Conservation (phyloP, 2,888 invertebrate species). For the Cryptophagus acutangulus region DNA sequence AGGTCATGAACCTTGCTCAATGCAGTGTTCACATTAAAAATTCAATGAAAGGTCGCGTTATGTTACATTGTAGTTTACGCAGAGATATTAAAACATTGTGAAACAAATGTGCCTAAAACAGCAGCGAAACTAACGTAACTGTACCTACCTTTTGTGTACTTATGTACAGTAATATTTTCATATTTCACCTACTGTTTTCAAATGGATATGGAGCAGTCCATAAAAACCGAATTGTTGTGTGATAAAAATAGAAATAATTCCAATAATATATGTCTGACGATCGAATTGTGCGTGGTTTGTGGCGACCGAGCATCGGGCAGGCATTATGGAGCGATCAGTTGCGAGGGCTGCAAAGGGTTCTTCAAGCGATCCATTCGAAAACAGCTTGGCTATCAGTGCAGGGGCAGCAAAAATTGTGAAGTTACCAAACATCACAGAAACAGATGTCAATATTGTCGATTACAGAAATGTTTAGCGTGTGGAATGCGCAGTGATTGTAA, state of each 20-base stretch:
- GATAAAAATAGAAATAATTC: conserved; percentile 42
- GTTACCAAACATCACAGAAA: conserved; percentile 98
- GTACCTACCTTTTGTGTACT: background rate
- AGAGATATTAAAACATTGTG: conserved; percentile 2
- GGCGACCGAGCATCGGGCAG: conserved; percentile 94
- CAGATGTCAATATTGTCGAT: conserved; percentile 95
- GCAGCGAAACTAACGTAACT: background rate
- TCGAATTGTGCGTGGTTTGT: conserved; percentile 91
- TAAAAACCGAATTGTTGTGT: conserved; percentile 42
- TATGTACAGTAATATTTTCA: conserved; percentile 1
- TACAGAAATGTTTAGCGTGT: conserved; percentile 95
- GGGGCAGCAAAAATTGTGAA: conserved; percentile 94
- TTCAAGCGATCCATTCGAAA: conserved; percentile 97
- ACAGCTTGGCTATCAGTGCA: conserved; percentile 93
- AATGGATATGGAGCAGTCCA: conserved; percentile 42
- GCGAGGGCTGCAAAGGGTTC: conserved; percentile 97
- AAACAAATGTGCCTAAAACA: conserved; percentile 5
- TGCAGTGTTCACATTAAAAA: conserved; percentile 37
- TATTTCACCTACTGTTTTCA: background rate
- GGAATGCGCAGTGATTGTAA: conserved; percentile 99
- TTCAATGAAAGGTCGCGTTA: conserved; percentile 37
- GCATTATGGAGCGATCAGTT: conserved; percentile 90
- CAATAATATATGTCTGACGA: conserved; percentile 55
- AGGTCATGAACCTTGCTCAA: conserved; percentile 46
- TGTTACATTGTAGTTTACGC: conserved; percentile 1